Evolutionary conservation across 2,888 invertebrate genomes (phyloP).

Genomic region (Tenthredo livida): DNA sequence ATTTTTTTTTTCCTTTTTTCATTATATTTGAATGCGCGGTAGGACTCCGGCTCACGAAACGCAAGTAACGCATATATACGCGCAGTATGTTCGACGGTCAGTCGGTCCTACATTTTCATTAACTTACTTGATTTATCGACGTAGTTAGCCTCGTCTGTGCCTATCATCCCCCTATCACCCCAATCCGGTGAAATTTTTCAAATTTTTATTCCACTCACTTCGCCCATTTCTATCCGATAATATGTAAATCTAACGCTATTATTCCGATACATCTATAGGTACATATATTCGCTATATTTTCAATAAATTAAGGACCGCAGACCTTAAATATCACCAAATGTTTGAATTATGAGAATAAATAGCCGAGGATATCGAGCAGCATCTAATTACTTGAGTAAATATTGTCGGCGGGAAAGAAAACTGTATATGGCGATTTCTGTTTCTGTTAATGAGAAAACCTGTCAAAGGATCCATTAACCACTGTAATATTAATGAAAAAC

Average conservation of each 20-base stretch:
- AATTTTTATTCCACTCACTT: background rate
- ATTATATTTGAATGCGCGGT: slow-evolving; percentile 62
- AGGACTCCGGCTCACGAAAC: slow-evolving; percentile 50
- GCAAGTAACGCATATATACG: slow-evolving; percentile 51
- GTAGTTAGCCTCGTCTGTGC: slow-evolving; percentile 69
- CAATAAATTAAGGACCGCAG: background rate
- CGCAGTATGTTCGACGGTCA: slow-evolving; percentile 53
- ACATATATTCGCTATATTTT: background rate
- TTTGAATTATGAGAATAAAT: background rate
- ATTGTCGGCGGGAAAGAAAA: background rate
- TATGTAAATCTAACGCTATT: background rate
- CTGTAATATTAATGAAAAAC: slow-evolving; percentile 43
- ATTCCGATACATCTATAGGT: background rate
- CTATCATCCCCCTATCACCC: slow-evolving; percentile 60
- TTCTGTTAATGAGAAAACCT: slow-evolving; percentile 22
- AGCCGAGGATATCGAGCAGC: background rate
- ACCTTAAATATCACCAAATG: background rate
- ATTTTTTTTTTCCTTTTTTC: slow-evolving; percentile 58
- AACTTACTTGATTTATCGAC: slow-evolving; percentile 71
- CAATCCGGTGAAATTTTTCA: no score
- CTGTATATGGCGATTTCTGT: background rate
- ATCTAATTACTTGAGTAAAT: slow-evolving; percentile 1
- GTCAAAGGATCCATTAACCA: slow-evolving; percentile 44
- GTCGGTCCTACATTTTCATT: slow-evolving; percentile 70
- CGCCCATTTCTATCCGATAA: background rate